Evolutionary conservation across 2,797 vertebrate genomes (phyloP), one percentile per base, ranked within the genome.

Genomic region (Adelosebastes latens): DNA sequence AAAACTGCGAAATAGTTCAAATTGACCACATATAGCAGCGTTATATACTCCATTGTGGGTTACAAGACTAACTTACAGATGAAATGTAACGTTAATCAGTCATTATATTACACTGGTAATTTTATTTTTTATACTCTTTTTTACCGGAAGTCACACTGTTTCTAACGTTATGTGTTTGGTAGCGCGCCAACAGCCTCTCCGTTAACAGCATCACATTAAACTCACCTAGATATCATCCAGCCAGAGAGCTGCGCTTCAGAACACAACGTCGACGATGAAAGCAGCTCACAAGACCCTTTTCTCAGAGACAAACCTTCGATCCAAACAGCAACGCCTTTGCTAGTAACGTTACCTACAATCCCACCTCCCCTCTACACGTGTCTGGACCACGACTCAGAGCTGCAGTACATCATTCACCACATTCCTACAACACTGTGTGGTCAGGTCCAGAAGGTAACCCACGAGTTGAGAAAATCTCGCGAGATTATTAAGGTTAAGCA

Each of bases 161-260:
- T 25, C 5, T 31, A 31, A 31, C 10, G 10, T 20, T 13, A 42
- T 12, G 8, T 49, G 20, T 72, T 76, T 56, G 72, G 72, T 80
- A 85, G 76, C 85, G 81, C 82, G 64, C 81, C 58, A 60, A 29
- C 56, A 79, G 2, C 55, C 16, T 53, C 58, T 36, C 8, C 24
- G 11, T 25, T 7, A n/a, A 46, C 32, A 64, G 76, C 62, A 79
- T 85, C 75, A 75, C 3, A 82, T 79, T 89, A 61, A 88, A 87
- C 93, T 90, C 68, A 91, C 90, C 91, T 20, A 80, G 82, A 86
- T 88, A 72, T 46, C 64, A 60, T 29, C 59, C 55, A 5, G 6
- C 12, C 77, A n/a, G n/a, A 83, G 63, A 73, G 73, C 46, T 31
- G 25, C 24, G 42, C 31, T 27, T 63, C 18, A 7, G 67, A 73